Base-by-base conservation (phyloP, 2,797 vertebrate species). In the Alcedo atthis region DNA sequence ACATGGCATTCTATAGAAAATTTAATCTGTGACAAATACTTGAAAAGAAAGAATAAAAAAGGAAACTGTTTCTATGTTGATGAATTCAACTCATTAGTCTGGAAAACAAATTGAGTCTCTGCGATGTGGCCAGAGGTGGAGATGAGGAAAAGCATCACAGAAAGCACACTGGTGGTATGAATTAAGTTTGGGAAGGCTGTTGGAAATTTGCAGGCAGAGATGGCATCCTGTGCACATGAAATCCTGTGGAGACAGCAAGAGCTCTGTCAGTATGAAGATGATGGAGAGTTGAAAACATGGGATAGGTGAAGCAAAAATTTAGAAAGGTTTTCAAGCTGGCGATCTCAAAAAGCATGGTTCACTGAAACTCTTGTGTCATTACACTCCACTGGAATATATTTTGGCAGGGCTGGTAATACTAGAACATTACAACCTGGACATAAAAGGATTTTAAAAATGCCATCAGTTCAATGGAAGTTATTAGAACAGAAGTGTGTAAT, bases 201-300 rank as follows among this genome's bases (percentile, higher is more conserved):
- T 88, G 81, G 64, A 81, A 90, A 84, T 94, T 80, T 87, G 26
- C 66, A 87, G 62, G 26, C 75, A 77, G 68, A 61, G 62, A n/a
- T 74, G 33, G 33, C 33, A 89, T 85, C 71, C 75, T 85, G 49
- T 70, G 33, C 37, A 68, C 53, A 46, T 76, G 70, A 90, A 86
- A 70, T 75, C 58, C 81, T 92, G 48, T 88, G 81, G 67, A 91
- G 85, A 90, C 64, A 93, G 51, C 70, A 57, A 84, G 86, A 93
- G 68, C 75, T 89, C 84, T 81, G 62, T 28, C 42, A 68, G 28
- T n/a, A 57, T 77, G 64, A 92, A 87, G 54, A 62, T 57, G 42
- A 83, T 68, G 66, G 58, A 92, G 33, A 7, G 19, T 8, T 84
- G 74, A 67, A 90, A 81, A 43, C 68, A 43, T 59, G 59, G 76